Percentiles rank a stretch among this genome's conserved stretches.
Conservation (phyloP, 2,113 vertebrate genomes). For the Chrysemys picta region DNA sequence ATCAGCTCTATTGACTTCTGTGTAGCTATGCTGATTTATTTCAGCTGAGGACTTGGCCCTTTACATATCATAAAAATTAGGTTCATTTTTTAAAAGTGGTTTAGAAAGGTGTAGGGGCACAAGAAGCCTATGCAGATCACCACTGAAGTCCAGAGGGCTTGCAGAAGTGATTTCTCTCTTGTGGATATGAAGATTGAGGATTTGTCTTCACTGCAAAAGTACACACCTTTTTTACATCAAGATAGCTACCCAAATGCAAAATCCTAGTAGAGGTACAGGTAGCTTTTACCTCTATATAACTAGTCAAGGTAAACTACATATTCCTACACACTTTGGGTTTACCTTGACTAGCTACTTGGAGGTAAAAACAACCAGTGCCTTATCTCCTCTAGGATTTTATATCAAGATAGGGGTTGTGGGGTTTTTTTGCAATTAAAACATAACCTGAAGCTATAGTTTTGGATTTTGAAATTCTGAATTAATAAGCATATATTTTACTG, state of each 20-base stretch:
- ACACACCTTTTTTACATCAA: not conserved
- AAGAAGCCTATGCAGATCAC: not conserved
- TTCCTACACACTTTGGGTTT: not conserved
- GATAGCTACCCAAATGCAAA: not conserved
- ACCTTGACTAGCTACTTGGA: not conserved
- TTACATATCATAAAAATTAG: not conserved
- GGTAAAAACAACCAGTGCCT: not conserved
- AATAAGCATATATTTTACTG: accelerated
- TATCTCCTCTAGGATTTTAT: not conserved
- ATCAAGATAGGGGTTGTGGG: not conserved
- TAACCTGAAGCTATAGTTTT: not conserved
- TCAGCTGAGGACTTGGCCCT: not conserved
- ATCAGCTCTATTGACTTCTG: not conserved
- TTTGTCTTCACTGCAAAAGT: not conserved
- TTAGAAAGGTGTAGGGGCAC: not conserved
- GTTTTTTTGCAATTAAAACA: not conserved
- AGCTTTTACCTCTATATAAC: not conserved
- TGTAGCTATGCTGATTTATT: not conserved
- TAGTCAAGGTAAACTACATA: not conserved
- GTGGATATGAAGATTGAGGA: not conserved
- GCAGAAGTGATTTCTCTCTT: not conserved
- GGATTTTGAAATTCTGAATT: not conserved
- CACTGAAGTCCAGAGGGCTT: too few relatives aligned
- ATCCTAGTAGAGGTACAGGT: not conserved
- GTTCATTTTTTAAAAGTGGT: not conserved